phyloP scores from a whole-genome alignment of 1,140 invertebrate genomes.

The Drosophila sechellia region DNA sequence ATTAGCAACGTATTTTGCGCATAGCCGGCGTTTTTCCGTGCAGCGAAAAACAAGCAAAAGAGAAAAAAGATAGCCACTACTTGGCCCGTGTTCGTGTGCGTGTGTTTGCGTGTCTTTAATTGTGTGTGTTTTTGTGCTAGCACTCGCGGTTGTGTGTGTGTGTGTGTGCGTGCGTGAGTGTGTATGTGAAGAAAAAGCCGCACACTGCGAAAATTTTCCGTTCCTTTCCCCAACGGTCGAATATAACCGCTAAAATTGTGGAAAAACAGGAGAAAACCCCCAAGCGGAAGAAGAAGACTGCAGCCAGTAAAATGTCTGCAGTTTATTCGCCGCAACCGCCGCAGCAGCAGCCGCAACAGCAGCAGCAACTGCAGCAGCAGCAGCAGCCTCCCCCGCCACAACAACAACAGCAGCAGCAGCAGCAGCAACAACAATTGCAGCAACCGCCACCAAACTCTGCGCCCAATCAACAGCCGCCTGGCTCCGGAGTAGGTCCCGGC shows the following conservation, averaged over 20 bases:
- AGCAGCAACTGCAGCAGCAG: slow-evolving; percentile 44
- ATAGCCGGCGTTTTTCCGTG: slow-evolving; percentile 2
- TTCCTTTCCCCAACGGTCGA: slow-evolving; percentile 64
- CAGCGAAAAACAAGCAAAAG: background rate
- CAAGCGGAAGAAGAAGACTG: slow-evolving; percentile 84
- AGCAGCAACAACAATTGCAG: slow-evolving; percentile 42
- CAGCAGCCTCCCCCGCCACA: slow-evolving; percentile 57
- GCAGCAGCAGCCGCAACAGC: slow-evolving; percentile 67
- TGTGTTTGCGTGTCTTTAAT: slow-evolving; percentile 19
- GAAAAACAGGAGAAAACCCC: slow-evolving; percentile 85
- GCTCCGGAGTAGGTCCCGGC: slow-evolving; percentile 47
- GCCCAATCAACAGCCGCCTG: slow-evolving; percentile 64
- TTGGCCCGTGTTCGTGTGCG: slow-evolving; percentile 23
- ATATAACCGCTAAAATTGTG: slow-evolving; percentile 84
- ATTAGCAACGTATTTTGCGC: background rate
- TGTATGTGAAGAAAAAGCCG: slow-evolving; percentile 69
- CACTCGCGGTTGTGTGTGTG: background rate
- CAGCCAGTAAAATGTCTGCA: slow-evolving; percentile 86
- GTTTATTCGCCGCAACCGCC: slow-evolving; percentile 86
- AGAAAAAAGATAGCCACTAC: background rate
- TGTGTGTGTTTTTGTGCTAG: slow-evolving; percentile 7
- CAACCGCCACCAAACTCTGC: slow-evolving; percentile 40
- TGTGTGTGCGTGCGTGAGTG: slow-evolving; percentile 28
- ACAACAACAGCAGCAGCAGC: slow-evolving; percentile 53
- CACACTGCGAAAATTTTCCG: slow-evolving; percentile 64